phyloP scores from a whole-genome alignment of 2,888 invertebrate species.

The Formica aserva region DNA sequence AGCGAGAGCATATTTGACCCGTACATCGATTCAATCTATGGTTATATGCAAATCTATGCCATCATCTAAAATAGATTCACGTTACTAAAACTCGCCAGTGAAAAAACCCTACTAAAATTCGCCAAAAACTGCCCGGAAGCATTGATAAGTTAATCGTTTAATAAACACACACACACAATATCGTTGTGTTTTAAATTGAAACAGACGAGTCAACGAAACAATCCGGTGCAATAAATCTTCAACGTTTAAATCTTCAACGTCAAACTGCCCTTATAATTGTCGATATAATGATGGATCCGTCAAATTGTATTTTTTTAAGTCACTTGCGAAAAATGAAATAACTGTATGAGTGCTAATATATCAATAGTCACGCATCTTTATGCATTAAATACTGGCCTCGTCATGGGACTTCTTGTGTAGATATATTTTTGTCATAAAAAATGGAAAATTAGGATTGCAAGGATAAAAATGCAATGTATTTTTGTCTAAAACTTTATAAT shows the following conservation, averaged over 20 bases:
- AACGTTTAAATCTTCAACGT: background rate
- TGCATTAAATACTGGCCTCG: constrained; percentile 21
- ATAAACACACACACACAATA: background rate
- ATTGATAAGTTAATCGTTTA: constrained; percentile 40
- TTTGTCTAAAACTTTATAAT: background rate
- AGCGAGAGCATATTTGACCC: background rate
- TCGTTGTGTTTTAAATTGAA: constrained; percentile 21
- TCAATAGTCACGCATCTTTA: constrained; percentile 55
- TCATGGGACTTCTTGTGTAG: constrained; percentile 9
- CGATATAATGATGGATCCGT: background rate
- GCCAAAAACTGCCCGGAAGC: background rate
- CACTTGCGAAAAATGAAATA: background rate
- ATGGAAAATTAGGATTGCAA: background rate
- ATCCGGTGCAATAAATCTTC: background rate
- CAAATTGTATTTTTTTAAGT: constrained; percentile 9
- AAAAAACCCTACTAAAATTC: background rate
- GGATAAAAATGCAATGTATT: background rate
- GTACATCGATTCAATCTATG: background rate
- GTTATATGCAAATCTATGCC: constrained; percentile 19
- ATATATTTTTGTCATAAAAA: constrained; percentile 7
- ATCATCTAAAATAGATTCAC: constrained; percentile 6
- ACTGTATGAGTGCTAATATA: background rate
- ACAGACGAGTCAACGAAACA: constrained; percentile 12
- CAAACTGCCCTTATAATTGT: constrained; percentile 4
- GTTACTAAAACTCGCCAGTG: constrained; percentile 18